Base-by-base conservation (phyloP, 2,113 vertebrate genomes). In the Turnix velox region DNA sequence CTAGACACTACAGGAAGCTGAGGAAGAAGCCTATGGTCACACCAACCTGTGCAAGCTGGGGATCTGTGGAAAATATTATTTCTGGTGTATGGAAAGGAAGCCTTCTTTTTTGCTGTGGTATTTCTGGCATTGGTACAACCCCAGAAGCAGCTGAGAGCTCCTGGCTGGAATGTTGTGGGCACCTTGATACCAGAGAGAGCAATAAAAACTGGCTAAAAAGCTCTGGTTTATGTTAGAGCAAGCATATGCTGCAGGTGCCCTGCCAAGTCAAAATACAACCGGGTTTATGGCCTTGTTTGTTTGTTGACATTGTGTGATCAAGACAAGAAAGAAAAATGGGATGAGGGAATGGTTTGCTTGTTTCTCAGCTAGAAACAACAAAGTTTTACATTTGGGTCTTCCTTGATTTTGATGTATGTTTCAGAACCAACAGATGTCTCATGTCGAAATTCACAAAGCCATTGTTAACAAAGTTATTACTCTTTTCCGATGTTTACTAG, bases 1-100 rank as follows among this genome's bases (percentile, higher is more conserved):
- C 61, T 39, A 68, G 92, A 65, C 93, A 31, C 94, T 42, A 39
- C 66, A 33, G 95, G 94, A 81, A 84, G 81, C 81, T 84, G 84
- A 87, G 92, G 92, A 95, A 94, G 94, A 79, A 82, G 92, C 96
- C 88, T 93, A 88, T 49, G 88, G 91, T 94, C 94, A 89, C 46
- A 9, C 48, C 91, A 95, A 94, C 94, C 81, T 94, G 91, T 85
- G 74, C 89, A 95, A 92, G 92, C 84, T 95, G 91, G 81, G 74
- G 46, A 89, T 93, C 89, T 84, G 84, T 40, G 58, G 63, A 92
- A 94, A 95, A 85, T 93, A 69, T 94, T 96, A 79, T 91, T 95
- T 61, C 94, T 93, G 43, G 30, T 87, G 49, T 58, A 54, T 17
- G 17, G 71, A 77, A 82, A 79, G 62, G 81, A 87, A 94, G 78